phyloP scores from a whole-genome alignment of 1,140 invertebrate species.

The Belonocnema kinseyi region DNA sequence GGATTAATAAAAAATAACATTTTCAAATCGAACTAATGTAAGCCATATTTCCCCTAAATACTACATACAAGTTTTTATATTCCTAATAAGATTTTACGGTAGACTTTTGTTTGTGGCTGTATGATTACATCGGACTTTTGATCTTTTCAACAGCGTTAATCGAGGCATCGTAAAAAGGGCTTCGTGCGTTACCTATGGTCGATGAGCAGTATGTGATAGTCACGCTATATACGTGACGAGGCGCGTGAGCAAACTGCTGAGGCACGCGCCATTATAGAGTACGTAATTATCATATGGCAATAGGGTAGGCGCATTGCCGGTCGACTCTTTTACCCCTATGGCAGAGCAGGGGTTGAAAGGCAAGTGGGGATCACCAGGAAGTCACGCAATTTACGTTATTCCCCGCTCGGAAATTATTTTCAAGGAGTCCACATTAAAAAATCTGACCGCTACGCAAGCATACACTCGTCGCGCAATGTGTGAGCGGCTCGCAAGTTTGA shows the following conservation, averaged over 20 bases:
- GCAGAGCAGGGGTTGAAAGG: constrained; percentile 43
- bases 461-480: no score
- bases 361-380: constrained; percentile 53
- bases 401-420: constrained; percentile 50
- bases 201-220: constrained; percentile 63
- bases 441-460: not conserved
- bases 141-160: constrained; percentile 38
- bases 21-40: no score
- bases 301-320: constrained; percentile 44
- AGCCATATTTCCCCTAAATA: no score
- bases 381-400: constrained; percentile 65
- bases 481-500: no score
- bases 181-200: constrained; percentile 53
- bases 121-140: constrained; percentile 9
- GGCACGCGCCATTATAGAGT: constrained; percentile 67
- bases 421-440: not conserved
- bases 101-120: not conserved
- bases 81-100: no score
- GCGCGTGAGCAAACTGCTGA: constrained; percentile 61
- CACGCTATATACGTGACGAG: constrained; percentile 64
- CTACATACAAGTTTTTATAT: no score
- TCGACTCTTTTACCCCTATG: constrained; percentile 33
- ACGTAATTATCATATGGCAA: constrained; percentile 69
- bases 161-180: constrained; percentile 19
- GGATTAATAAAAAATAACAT: no score